Base-by-base conservation (phyloP, 2,888 invertebrate genomes). In the Lacanobia oleracea region DNA sequence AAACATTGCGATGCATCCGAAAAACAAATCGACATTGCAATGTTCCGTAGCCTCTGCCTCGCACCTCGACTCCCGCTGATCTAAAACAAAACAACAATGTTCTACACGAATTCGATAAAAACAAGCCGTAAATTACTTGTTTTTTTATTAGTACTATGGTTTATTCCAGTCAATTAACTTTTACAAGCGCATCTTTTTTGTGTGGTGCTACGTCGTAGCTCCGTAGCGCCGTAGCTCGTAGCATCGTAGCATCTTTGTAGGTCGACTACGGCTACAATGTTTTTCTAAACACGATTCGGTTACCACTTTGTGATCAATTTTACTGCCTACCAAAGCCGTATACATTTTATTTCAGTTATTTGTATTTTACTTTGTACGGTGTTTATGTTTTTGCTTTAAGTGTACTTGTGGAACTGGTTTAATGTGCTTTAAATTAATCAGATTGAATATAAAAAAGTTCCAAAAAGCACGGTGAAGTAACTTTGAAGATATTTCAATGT, bases 151-250 rank as follows among this genome's bases (percentile, higher is more conserved):
- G 64, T 79, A 76, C 71, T 69, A 67, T 81, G 80, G 81, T 86
- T 77, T 86, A 85, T 87, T 89, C 87, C 86, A 79, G 83, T 84
- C 89, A 89, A 88, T 89, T 89, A 89, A 88, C 79, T 88, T 89
- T 87, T 87, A 89, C 86, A 87, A 84, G 86, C 87, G 83, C 80
- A 85, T 86, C 79, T 84, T 83, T 88, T 86, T 88, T 84, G 82
- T 84, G 72, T 67, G 65, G 73, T 79, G 87, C 88, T 89, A 90
- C 89, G 83, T 43, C 85, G 89, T 88, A 88, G 89, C 75, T 60
- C 53, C 70, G 72, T 72, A 62, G 81, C 79, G 72, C 74, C 82
- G 74, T 72, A 70, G 69, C 57, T 51, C 66, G 77, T 83, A 79
- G 77, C 45, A 43, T 14, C 81, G 88, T 88, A 88, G 87, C 87